A percentile compares a stretch with the other conserved stretches of the same genome.
Evolutionary conservation across 2,888 invertebrate genomes (phyloP).

Genomic region (Celastrina argiolus): DNA sequence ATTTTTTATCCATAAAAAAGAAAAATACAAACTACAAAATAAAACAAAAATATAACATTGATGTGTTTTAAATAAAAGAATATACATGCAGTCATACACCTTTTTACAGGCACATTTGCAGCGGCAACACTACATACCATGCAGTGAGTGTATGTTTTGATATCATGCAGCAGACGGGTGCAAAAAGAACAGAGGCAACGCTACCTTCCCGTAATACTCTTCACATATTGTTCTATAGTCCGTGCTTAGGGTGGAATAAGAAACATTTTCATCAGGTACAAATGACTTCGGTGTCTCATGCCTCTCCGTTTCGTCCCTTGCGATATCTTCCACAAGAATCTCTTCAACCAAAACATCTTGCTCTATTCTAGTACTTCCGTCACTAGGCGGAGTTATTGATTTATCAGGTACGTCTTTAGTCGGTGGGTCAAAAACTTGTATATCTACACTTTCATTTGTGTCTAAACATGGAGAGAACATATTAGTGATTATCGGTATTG

Average conservation of each 20-base stretch:
- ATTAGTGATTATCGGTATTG: slow-evolving; percentile 57
- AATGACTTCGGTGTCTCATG: slow-evolving; percentile 50
- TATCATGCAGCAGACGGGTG: slow-evolving; percentile 17
- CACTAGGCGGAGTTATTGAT: slow-evolving; percentile 32
- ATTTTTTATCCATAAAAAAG: no score
- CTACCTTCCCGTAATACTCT: slow-evolving; percentile 83
- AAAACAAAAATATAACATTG: neutral
- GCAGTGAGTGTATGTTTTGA: slow-evolving; percentile 5
- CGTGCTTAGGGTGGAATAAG: slow-evolving; percentile 80
- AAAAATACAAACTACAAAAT: neutral
- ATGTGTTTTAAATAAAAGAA: neutral
- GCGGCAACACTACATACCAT: slow-evolving; percentile 30
- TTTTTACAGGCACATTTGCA: slow-evolving; percentile 37
- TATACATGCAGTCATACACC: slow-evolving; percentile 32
- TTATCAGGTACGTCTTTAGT: slow-evolving; percentile 41
- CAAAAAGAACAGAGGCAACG: slow-evolving; percentile 31
- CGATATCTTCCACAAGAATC: slow-evolving; percentile 36
- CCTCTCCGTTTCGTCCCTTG: slow-evolving; percentile 40
- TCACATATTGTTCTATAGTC: slow-evolving; percentile 86
- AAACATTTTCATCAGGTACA: slow-evolving; percentile 57
- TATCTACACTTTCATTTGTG: slow-evolving; percentile 37
- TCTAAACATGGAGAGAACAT: slow-evolving; percentile 63
- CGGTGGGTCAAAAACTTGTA: slow-evolving; percentile 34
- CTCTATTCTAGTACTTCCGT: slow-evolving; percentile 52
- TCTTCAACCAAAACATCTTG: slow-evolving; percentile 53